phyloP scores from a whole-genome alignment of 2,888 invertebrate species.

The Neoscelio sp. region DNA sequence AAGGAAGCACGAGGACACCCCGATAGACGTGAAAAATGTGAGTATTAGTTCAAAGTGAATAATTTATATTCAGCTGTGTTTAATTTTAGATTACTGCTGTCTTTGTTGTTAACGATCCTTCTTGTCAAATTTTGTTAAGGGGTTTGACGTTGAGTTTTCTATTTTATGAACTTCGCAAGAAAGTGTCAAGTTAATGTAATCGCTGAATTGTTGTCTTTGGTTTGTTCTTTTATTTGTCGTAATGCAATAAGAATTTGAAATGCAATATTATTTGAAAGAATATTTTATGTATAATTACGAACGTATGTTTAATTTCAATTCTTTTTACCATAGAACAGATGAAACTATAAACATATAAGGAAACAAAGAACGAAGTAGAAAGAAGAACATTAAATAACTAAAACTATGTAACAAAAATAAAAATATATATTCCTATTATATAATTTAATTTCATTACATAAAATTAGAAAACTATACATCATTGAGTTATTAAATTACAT shows the following conservation, averaged over 20 bases:
- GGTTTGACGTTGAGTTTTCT: conserved; percentile 10
- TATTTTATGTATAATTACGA: no score
- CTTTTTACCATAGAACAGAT: no score
- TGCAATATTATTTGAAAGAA: no score
- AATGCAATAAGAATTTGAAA: no score
- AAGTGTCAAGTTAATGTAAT: not conserved
- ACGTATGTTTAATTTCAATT: no score
- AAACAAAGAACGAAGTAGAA: no score
- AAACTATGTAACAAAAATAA: no score
- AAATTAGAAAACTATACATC: no score
- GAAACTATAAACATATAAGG: no score
- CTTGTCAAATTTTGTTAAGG: conserved; percentile 21
- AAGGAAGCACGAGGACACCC: conserved; percentile 77
- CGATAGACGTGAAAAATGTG: conserved; percentile 76
- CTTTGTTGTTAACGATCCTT: conserved; percentile 21
- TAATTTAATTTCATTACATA: no score
- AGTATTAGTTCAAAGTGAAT: conserved; percentile 64
- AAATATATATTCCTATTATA: no score
- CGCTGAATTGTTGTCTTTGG: not conserved
- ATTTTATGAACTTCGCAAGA: conserved; percentile 12
- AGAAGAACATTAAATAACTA: no score
- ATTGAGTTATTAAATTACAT: not conserved
- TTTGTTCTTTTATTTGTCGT: not conserved
- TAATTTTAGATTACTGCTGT: conserved; percentile 42
- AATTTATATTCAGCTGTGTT: conserved; percentile 12